Evolutionary conservation across 2,888 invertebrate genomes (phyloP).

Genomic region (Drosophila formosana): DNA sequence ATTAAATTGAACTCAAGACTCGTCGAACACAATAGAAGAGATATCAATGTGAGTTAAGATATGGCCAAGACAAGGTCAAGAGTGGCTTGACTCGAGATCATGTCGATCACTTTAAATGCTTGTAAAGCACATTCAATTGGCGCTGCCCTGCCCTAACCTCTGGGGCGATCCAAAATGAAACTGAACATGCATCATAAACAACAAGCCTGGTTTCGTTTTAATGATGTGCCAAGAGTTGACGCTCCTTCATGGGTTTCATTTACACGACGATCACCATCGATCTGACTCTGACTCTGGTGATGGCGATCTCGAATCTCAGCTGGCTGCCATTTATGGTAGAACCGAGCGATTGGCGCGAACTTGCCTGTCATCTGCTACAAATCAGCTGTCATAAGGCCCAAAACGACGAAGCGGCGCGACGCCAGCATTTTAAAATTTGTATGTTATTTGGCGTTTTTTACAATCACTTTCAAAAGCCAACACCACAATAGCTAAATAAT

Average conservation of each 20-base stretch:
- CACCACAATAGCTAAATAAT: constrained; percentile 25
- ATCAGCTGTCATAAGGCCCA: constrained; percentile 75
- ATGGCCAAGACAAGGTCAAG: constrained; percentile 62
- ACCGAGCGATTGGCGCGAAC: constrained; percentile 71
- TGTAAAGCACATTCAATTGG: constrained; percentile 44
- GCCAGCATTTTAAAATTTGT: constrained; percentile 11
- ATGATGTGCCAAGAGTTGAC: constrained; percentile 64
- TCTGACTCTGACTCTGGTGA: constrained; percentile 3
- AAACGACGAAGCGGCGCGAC: constrained; percentile 21
- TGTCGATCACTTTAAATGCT: constrained; percentile 40
- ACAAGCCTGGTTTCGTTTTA: constrained; percentile 49
- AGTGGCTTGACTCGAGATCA: constrained; percentile 49
- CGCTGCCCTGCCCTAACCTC: constrained; percentile 36
- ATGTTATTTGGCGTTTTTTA: constrained; percentile 56
- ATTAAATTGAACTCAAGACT: constrained; percentile 21
- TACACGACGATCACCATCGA: constrained; percentile 36
- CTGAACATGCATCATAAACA: constrained; percentile 13
- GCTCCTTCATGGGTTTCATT: constrained; percentile 45
- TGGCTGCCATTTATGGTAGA: constrained; percentile 70
- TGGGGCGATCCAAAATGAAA: not conserved
- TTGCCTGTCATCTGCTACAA: constrained; percentile 79
- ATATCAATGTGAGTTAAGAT: constrained; percentile 19
- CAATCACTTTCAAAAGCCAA: constrained; percentile 74
- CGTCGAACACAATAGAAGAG: constrained; percentile 26
- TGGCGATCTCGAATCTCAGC: constrained; percentile 14